Percentiles rank a stretch among this genome's conserved stretches.
Evolutionary conservation across 2,888 invertebrate genomes (phyloP).

Genomic region (Epirrhoe alternata): DNA sequence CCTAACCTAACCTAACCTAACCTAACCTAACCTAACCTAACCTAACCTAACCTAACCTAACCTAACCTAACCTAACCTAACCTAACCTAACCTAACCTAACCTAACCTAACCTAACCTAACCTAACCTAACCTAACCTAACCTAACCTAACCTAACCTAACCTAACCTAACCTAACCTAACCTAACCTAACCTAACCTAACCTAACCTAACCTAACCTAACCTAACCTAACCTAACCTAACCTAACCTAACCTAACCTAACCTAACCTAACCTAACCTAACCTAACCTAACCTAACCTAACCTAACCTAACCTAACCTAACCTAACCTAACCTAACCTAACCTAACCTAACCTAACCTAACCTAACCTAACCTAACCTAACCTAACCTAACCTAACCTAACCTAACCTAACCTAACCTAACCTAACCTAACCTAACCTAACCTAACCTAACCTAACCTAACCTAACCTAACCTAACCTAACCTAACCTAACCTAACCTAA

Average conservation of each 20-base stretch:
- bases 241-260: conserved; percentile 19
- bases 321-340: conserved; percentile 19
- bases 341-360: conserved; percentile 19
- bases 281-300: conserved; percentile 19
- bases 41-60: conserved; percentile 18
- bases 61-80: conserved; percentile 18
- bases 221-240: conserved; percentile 19
- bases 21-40: conserved; percentile 18
- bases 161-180: conserved; percentile 19
- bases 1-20: conserved; percentile 18
- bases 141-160: conserved; percentile 19
- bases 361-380: conserved; percentile 19
- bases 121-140: conserved; percentile 18
- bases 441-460: conserved; percentile 16
- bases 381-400: conserved; percentile 19
- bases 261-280: conserved; percentile 19
- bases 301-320: conserved; percentile 19
- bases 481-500: conserved; percentile 16
- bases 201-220: conserved; percentile 19
- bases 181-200: conserved; percentile 19
- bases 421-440: conserved; percentile 19
- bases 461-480: conserved; percentile 16
- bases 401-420: conserved; percentile 19
- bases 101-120: conserved; percentile 18
- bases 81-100: conserved; percentile 18